These are phyloP conservation scores for Apotomis betuletana DNA, from an alignment of 2,888 invertebrate genomes.

Conservation along the genomic window DNA sequence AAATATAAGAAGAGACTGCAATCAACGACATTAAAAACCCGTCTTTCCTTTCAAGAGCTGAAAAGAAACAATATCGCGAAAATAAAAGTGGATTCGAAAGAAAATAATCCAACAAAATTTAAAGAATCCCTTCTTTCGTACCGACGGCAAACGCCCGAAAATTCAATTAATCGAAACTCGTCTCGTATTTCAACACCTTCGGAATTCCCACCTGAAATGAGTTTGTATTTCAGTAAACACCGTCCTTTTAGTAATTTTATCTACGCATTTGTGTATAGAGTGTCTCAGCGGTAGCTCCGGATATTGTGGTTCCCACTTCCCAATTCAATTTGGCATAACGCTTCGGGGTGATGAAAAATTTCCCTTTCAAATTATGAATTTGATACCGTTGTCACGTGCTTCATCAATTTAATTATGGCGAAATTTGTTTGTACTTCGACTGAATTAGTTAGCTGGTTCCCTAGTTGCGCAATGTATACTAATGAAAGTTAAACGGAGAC, in stretches of 20 bases:
- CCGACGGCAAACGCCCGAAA: conserved; percentile 37
- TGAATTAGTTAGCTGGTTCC: conserved; percentile 53
- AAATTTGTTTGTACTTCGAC: conserved; percentile 61
- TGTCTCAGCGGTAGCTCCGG: conserved; percentile 45
- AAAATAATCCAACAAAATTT: conserved; percentile 21
- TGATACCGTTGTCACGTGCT: conserved; percentile 72
- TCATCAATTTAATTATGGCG: conserved; percentile 72
- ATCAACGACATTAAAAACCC: conserved; percentile 8
- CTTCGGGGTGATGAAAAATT: conserved; percentile 73
- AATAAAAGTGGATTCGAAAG: conserved; percentile 8
- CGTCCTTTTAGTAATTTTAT: conserved; percentile 43
- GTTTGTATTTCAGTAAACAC: conserved; percentile 47
- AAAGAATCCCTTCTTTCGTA: conserved; percentile 21
- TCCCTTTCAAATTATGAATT: conserved; percentile 75
- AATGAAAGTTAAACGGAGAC: conserved; percentile 46
- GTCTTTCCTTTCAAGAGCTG: conserved; percentile 7
- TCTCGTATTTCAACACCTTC: conserved; percentile 47
- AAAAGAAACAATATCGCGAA: conserved; percentile 7
- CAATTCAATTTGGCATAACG: conserved; percentile 74
- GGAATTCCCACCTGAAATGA: conserved; percentile 49
- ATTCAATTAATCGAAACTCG: conserved; percentile 46
- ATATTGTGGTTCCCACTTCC: conserved; percentile 67
- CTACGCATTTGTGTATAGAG: conserved; percentile 41
- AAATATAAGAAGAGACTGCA: conserved; percentile 48
- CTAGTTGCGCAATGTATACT: conserved; percentile 52